Percentiles rank a stretch among this genome's conserved stretches.
These are phyloP conservation scores for Dermolepida albohirtum DNA, from an alignment of 2,888 invertebrate genomes.

Conservation along the genomic window DNA sequence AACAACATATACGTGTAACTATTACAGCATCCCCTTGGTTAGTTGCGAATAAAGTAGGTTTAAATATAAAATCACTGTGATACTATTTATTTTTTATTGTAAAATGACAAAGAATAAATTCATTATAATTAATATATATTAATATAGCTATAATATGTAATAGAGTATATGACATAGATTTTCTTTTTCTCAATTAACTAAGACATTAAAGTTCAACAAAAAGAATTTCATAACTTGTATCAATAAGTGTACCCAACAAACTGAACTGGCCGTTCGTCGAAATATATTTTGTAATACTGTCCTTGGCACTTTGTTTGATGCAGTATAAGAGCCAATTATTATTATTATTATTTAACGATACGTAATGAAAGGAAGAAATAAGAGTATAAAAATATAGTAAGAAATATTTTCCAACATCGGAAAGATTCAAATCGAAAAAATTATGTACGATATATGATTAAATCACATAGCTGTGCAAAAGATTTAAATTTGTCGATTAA, in stretches of 20 bases:
- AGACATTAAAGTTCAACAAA: slow-evolving; percentile 47
- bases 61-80: slow-evolving; percentile 17
- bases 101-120: slow-evolving; percentile 80
- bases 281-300: slow-evolving; percentile 61
- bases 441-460: slow-evolving; percentile 10
- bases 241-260: slow-evolving; percentile 52
- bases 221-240: slow-evolving; percentile 44
- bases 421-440: background rate
- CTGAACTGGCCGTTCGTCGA: slow-evolving; percentile 62
- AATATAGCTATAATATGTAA: slow-evolving; percentile 65
- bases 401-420: background rate
- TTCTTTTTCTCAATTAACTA: slow-evolving; percentile 42
- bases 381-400: slow-evolving; percentile 13
- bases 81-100: slow-evolving; percentile 69
- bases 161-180: slow-evolving; percentile 63
- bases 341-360: slow-evolving; percentile 6
- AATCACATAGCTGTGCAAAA: slow-evolving; percentile 54
- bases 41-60: too few relatives aligned
- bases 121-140: slow-evolving; percentile 63
- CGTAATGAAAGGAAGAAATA: slow-evolving; percentile 20
- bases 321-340: slow-evolving; percentile 40
- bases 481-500: slow-evolving; percentile 58
- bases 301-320: slow-evolving; percentile 61
- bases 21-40: too few relatives aligned
- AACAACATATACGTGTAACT: too few relatives aligned